These are phyloP conservation scores for Hemicordylus capensis DNA, from an alignment of 2,113 vertebrate species.

Conservation along the genomic window DNA sequence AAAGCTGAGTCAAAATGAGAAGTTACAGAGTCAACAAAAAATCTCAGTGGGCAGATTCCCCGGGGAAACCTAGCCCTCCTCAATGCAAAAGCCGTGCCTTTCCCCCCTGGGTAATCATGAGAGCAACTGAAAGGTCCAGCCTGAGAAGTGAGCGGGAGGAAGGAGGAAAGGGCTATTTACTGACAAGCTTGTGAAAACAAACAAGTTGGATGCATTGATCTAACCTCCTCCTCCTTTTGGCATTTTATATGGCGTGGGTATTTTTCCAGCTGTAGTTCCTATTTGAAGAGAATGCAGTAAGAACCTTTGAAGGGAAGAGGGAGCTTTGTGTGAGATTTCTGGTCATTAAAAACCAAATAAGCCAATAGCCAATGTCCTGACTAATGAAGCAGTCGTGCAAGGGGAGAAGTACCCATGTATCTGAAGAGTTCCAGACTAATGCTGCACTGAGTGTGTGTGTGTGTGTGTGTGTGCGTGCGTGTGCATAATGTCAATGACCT, in stretches of 20 bases:
- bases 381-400: too few species aligned
- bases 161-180: background rate
- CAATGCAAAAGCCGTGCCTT: background rate
- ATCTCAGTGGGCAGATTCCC: background rate
- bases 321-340: too few species aligned
- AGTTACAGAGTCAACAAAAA: constrained; percentile 17
- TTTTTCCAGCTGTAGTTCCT: constrained; percentile 3
- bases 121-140: too few species aligned
- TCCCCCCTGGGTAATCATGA: background rate
- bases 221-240: background rate
- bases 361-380: too few species aligned
- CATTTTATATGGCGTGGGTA: background rate
- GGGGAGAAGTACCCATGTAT: too few species aligned
- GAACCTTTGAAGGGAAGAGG: too few species aligned
- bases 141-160: background rate
- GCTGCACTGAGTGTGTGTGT: too few species aligned
- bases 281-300: background rate
- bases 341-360: too few species aligned
- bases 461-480: too few species aligned
- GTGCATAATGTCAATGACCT: too few species aligned
- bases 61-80: background rate
- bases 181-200: background rate
- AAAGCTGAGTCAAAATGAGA: constrained; percentile 8
- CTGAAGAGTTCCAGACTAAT: too few species aligned
- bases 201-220: background rate